phyloP scores from a whole-genome alignment of 2,113 vertebrate species.

The Brevimyrus niger region DNA sequence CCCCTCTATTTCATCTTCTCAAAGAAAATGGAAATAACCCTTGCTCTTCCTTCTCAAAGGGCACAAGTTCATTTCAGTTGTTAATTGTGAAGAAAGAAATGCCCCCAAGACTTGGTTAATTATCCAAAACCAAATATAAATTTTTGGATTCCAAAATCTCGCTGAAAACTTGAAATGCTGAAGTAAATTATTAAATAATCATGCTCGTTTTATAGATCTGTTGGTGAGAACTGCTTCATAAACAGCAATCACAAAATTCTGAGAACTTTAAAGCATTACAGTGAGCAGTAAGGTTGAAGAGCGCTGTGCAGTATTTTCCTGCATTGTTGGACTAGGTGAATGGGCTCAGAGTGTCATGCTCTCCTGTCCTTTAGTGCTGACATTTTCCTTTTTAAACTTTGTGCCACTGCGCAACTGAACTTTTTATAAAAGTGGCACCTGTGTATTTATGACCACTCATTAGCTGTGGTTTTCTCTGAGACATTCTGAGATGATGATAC shows the following conservation, averaged over 20 bases:
- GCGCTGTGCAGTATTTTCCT: neutral
- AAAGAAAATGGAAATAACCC: neutral
- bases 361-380: neutral
- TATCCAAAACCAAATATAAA: neutral
- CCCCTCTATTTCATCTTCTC: conserved; percentile 18
- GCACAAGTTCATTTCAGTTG: neutral
- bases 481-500: neutral
- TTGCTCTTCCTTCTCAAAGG: neutral
- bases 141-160: neutral
- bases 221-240: neutral
- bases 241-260: neutral
- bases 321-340: neutral
- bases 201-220: neutral
- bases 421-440: neutral
- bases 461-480: neutral
- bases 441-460: neutral
- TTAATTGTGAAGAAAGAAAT: neutral
- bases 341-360: neutral
- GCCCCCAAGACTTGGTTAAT: neutral
- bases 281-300: neutral
- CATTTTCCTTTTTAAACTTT: neutral
- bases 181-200: neutral
- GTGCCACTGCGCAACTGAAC: neutral
- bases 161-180: neutral
- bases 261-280: neutral